These are phyloP conservation scores for Xestia rhomboidea DNA, from an alignment of 2,888 invertebrate genomes.

Conservation along the genomic window DNA sequence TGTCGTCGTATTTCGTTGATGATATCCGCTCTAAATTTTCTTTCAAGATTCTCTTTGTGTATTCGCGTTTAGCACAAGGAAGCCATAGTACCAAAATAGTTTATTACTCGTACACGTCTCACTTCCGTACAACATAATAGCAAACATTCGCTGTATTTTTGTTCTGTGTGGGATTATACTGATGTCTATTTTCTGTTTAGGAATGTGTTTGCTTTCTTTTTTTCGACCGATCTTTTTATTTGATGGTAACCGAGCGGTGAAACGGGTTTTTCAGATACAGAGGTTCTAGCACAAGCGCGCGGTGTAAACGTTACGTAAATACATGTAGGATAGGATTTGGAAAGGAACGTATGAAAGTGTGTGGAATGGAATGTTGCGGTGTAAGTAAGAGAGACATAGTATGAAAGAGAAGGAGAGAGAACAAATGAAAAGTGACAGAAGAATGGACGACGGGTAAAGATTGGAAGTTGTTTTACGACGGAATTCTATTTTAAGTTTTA, in stretches of 20 bases:
- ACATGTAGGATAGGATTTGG: too few relatives aligned
- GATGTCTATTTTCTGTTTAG: constrained; percentile 37
- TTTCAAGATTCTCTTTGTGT: not conserved
- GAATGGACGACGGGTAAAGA: too few relatives aligned
- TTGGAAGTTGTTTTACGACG: too few relatives aligned
- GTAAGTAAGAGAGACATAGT: too few relatives aligned
- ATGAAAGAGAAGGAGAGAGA: too few relatives aligned
- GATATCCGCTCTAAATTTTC: not conserved
- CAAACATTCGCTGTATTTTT: constrained; percentile 46
- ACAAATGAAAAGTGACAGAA: too few relatives aligned
- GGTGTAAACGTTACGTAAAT: too few relatives aligned
- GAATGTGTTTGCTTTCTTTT: constrained; percentile 41
- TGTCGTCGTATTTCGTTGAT: not conserved
- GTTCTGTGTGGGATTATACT: constrained; percentile 19
- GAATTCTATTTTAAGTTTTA: too few relatives aligned
- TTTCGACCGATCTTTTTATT: not conserved
- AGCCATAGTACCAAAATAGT: constrained; percentile 39
- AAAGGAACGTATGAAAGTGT: too few relatives aligned
- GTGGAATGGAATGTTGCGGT: too few relatives aligned
- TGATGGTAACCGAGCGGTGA: not conserved
- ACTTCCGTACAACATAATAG: constrained; percentile 44
- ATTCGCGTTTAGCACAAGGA: constrained; percentile 21
- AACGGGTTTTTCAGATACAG: too few relatives aligned
- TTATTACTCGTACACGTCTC: constrained; percentile 18
- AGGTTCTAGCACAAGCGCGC: too few relatives aligned